A percentile compares a stretch with the other conserved stretches of the same genome.
These are phyloP conservation scores for Calcarius lapponicus DNA, from an alignment of 2,797 vertebrate genomes.

Conservation along the genomic window DNA sequence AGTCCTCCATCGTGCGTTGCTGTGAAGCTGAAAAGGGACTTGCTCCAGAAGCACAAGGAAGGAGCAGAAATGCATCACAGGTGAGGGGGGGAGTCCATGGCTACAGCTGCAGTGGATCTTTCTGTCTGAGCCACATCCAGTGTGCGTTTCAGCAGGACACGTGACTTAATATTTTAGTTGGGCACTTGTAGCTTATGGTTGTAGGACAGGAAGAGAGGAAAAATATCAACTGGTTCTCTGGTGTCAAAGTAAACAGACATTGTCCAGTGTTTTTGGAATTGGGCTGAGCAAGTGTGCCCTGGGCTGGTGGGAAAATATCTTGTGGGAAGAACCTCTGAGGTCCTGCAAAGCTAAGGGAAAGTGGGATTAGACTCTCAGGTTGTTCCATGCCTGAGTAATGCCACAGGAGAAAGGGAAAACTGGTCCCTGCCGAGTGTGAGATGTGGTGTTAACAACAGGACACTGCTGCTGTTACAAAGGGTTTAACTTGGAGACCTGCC, in stretches of 20 bases:
- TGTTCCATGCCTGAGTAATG: neutral
- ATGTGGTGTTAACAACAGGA: neutral
- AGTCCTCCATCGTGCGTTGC: neutral
- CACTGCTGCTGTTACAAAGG: neutral
- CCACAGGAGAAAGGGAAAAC: neutral
- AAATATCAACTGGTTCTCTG: neutral
- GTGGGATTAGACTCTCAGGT: neutral
- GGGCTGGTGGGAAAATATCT: neutral
- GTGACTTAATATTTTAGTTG: neutral
- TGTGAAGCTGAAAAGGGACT: neutral
- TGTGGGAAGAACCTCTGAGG: neutral
- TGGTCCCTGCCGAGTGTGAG: neutral
- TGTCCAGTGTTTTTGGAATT: neutral
- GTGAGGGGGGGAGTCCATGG: neutral
- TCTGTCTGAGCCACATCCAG: neutral
- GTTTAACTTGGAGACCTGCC: neutral
- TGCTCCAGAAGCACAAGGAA: neutral
- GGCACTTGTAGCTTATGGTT: neutral
- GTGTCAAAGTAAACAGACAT: neutral
- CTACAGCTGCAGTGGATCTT: neutral
- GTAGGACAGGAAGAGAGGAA: neutral
- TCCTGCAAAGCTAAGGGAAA: neutral
- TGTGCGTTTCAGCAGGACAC: neutral
- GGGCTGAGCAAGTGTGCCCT: neutral
- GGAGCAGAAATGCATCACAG: conserved; percentile 24